Evolutionary conservation across 1,140 invertebrate species (phyloP), one percentile per base, ranked within the genome.

Genomic region (Aphelinus atriplicis): DNA sequence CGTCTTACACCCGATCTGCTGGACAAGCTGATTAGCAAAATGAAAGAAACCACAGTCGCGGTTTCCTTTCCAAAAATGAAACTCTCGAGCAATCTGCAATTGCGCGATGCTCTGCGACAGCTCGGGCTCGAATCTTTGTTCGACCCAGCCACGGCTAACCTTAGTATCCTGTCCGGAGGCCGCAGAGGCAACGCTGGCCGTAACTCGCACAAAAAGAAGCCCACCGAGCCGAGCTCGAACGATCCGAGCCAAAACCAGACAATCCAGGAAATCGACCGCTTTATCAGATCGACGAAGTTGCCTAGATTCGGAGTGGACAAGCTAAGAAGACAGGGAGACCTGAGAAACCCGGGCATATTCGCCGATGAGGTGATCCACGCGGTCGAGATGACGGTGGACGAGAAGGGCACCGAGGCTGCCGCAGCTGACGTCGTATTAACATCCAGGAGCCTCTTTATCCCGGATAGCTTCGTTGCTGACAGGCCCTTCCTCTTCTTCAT

Each of bases 401-500:
- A 95, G 82, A 89, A 89, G 61, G 94, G 93, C 26, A 94, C 93
- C 0, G 92, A 93, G 80, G 92, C 92, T 1, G 92, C 92, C 1
- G 92, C 92, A 0, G 92, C 92, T 1, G 89, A 90, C 0, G 81
- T 87, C 0, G 87, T 91, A 1, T 80, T 87, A 47, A 75, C 93
- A 47, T 85, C 89, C 5, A 88, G 90, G 73, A 87, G 86, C 46
- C 91, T 91, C 0, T 26, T 26, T 26, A 86, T 84, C 47, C 86
- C 86, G 62, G 86, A 85, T 48, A 86, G 86, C 64, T 92, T 96
- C 69, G 86, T 91, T 45, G 91, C 91, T 1, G 91, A 95, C 80
- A 90, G 92, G 61, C 94, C 94, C 1, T 96, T 95, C 82, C 85
- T 93, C 43, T 94, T 95, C 81, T 92, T 95, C 77, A 94, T 96